Evolutionary conservation across 2,113 vertebrate species (phyloP), one percentile per base, ranked within the genome.

Genomic region (Probosciger aterrimus): DNA sequence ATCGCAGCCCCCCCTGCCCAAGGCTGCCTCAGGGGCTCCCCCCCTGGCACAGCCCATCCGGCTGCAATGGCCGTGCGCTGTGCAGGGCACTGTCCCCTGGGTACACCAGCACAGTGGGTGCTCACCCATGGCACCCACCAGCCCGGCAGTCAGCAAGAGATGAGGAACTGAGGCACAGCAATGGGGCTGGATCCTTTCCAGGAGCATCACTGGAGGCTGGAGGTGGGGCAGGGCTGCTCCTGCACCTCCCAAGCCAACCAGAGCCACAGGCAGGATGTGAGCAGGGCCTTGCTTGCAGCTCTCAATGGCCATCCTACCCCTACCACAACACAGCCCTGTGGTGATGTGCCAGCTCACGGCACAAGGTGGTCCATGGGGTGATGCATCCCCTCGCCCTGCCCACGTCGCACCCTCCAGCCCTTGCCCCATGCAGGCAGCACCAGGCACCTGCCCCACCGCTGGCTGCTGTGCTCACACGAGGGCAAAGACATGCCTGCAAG

Each of bases 381-480:
- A 37, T 3, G 18, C 3, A n/a, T 2, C 49, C 70, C 75, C 60
- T 43, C 2, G 0, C 43, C 33, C 41, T 68, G 52, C 65, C 59
- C 50, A 10, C 10, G 6, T 35, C 0, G 3, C 1, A 3, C 25
- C 31, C 35, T 20, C 15, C 41, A 41, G 47, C 39, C 47, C 47
- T 46, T 37, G 39, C 41, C 75, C 57, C 2, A 12, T 3, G 1
- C 63, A 31, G 47, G n/a, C 77, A 43, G 50, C 6, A 2, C 18
- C 67, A 9, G 0, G 5, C 28, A 5, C 49, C 43, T 6, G 0
- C 18, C 27, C 5, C 39, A 5, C 13, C 0, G 1, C 37, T 24
- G 76, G 25, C 43, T 3, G 2, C 43, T 46, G 43, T 35, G 2
- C 73, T 10, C 41, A 46, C 59, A 44, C 2, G 2, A 5, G 30